Conservation (phyloP, 53 echinoderm and acorn worm species). For the Paracentrotus lividus region DNA sequence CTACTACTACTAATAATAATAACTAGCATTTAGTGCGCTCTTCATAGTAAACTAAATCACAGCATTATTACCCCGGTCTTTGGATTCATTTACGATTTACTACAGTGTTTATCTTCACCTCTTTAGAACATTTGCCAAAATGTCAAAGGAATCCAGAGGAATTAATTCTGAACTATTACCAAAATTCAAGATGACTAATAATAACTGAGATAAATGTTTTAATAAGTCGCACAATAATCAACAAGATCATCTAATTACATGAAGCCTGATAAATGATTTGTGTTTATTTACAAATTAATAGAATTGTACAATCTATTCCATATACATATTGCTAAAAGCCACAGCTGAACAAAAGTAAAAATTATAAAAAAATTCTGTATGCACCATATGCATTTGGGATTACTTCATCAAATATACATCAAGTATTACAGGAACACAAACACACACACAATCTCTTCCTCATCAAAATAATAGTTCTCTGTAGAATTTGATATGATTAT, state of each 20-base stretch:
- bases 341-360: background rate
- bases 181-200: background rate
- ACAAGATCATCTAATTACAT: background rate
- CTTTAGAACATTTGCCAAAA: background rate
- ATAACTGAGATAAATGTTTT: background rate
- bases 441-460: too few relatives aligned
- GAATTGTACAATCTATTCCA: conserved; percentile 6
- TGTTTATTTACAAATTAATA: background rate
- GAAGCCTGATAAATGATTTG: conserved; percentile 12
- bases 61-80: too few relatives aligned
- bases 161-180: background rate
- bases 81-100: too few relatives aligned
- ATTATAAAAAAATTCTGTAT: too few relatives aligned
- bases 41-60: too few relatives aligned
- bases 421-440: too few relatives aligned
- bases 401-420: too few relatives aligned
- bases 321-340: background rate
- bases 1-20: too few relatives aligned
- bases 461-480: too few relatives aligned
- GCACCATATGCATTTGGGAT: too few relatives aligned
- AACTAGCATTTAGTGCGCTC: too few relatives aligned
- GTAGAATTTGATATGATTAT: too few relatives aligned
- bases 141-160: background rate
- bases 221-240: background rate
- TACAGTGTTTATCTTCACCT: background rate